A percentile compares a stretch with the other conserved stretches of the same genome.
These are phyloP conservation scores for Platygyra sinensis DNA, from an alignment of 64 coral and sea anemone genomes.

Conservation along the genomic window DNA sequence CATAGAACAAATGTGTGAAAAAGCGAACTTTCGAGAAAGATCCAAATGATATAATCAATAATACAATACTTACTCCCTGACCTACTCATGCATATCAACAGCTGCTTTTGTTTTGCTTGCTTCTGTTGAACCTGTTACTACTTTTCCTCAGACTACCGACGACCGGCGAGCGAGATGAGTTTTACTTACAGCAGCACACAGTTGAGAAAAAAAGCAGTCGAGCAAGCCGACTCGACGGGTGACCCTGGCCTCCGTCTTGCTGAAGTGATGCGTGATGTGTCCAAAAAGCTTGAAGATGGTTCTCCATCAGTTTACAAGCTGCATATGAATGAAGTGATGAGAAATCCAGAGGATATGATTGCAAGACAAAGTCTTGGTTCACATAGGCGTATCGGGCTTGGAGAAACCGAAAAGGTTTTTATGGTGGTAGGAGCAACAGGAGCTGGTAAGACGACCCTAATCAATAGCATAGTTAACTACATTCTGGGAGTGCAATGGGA, in stretches of 20 bases:
- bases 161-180: too few species aligned
- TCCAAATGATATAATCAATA: too few species aligned
- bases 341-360: not conserved
- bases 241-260: not conserved
- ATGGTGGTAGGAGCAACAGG: constrained; percentile 40
- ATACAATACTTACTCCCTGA: too few species aligned
- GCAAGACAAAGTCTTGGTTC: not conserved
- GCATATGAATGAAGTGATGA: not conserved
- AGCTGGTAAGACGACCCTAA: constrained; percentile 45
- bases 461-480: constrained; percentile 37
- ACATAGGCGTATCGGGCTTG: not conserved
- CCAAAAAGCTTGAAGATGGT: not conserved
- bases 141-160: too few species aligned
- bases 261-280: not conserved
- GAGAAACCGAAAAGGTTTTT: constrained; percentile 9
- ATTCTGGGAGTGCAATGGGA: too few species aligned
- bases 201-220: not conserved
- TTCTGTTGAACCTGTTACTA: too few species aligned
- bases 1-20: too few species aligned
- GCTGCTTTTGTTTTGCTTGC: too few species aligned
- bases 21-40: too few species aligned
- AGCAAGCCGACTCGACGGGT: not conserved
- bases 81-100: too few species aligned
- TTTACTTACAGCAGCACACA: too few species aligned
- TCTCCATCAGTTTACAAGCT: not conserved